phyloP scores from a whole-genome alignment of 1,140 invertebrate genomes.

The Caenorhabditis tropicalis region DNA sequence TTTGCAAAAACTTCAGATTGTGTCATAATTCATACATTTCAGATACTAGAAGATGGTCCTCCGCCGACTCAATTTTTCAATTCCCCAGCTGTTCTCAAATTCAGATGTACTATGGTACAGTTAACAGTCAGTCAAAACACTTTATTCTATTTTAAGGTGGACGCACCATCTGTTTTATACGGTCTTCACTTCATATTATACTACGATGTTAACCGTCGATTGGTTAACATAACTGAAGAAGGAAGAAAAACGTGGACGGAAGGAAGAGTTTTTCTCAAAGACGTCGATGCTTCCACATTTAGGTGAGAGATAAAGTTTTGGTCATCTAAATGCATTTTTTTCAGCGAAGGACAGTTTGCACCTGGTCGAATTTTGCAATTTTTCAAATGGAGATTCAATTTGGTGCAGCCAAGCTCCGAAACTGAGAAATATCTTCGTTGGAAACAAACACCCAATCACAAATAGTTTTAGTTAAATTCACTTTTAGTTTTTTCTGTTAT shows the following conservation, averaged over 20 bases:
- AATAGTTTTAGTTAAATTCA: background rate
- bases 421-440: constrained; percentile 42
- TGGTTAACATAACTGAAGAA: constrained; percentile 15
- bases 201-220: constrained; percentile 19
- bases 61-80: constrained; percentile 10
- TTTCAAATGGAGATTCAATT: constrained; percentile 48
- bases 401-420: constrained; percentile 19
- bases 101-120: constrained; percentile 23
- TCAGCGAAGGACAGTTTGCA: constrained; percentile 41
- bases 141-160: background rate
- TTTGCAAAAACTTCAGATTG: background rate
- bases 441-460: constrained; percentile 20
- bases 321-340: background rate
- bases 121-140: background rate
- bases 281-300: constrained; percentile 44
- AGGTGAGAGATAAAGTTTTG: background rate
- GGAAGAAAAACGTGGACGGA: constrained; percentile 31
- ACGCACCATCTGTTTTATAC: constrained; percentile 5
- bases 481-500: background rate
- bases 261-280: constrained; percentile 30
- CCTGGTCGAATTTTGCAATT: constrained; percentile 40
- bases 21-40: background rate
- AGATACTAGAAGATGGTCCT: constrained; percentile 37
- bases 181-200: constrained; percentile 26
- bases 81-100: constrained; percentile 15